Percentiles rank a stretch among this genome's conserved stretches.
Conservation (phyloP, 2,797 vertebrate species). For the Lepus oiostolus region DNA sequence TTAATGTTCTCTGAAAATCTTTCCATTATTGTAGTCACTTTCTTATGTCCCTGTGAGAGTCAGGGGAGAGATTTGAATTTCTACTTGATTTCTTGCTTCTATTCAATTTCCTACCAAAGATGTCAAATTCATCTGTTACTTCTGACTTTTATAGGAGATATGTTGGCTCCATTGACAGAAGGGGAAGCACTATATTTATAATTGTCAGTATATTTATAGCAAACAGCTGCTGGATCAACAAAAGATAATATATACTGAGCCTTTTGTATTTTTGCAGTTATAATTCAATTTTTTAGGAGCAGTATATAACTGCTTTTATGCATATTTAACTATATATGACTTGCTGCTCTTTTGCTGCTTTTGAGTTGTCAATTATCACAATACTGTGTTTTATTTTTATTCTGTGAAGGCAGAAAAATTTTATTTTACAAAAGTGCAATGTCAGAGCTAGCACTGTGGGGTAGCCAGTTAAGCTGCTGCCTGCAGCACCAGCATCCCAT, state of each 20-base stretch:
- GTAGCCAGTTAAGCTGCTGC: too few species aligned
- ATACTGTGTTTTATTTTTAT: not conserved
- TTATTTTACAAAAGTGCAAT: conserved; percentile 28
- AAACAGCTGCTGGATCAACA: conserved; percentile 38
- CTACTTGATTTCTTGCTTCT: conserved; percentile 66
- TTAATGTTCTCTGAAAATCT: conserved; percentile 66
- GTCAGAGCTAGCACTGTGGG: not conserved
- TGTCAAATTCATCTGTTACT: conserved; percentile 73
- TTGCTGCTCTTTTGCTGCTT: not conserved
- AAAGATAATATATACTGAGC: conserved; percentile 43
- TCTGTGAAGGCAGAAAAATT: not conserved
- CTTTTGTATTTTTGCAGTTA: conserved; percentile 44
- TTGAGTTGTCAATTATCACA: conserved; percentile 3
- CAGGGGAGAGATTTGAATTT: conserved; percentile 70
- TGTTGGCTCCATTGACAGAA: conserved; percentile 41
- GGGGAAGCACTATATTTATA: conserved; percentile 45
- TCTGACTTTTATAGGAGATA: conserved; percentile 60
- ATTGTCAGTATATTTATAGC: conserved; percentile 64
- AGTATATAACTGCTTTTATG: conserved; percentile 19
- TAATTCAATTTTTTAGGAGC: conserved; percentile 25
- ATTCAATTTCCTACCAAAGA: conserved; percentile 52
- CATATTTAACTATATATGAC: not conserved
- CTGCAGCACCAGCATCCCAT: too few species aligned
- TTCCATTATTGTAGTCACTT: conserved; percentile 66
- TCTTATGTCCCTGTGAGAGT: conserved; percentile 68